These are phyloP conservation scores for Noctua pronuba DNA, from an alignment of 2,888 invertebrate species.

Conservation along the genomic window DNA sequence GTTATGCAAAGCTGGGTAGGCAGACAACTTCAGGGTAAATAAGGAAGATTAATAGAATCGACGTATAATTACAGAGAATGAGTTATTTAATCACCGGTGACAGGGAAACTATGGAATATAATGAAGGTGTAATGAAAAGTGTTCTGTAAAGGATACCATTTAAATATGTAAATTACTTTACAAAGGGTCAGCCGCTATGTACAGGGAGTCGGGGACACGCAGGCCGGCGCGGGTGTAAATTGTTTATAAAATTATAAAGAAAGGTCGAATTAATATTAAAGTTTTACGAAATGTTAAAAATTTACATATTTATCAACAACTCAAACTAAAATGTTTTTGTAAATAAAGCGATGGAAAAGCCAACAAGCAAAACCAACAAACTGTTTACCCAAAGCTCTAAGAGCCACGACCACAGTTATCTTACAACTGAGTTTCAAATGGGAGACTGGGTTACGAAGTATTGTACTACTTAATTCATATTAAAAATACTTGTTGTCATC, in stretches of 20 bases:
- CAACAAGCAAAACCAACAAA: too few relatives aligned
- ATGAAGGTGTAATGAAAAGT: neutral
- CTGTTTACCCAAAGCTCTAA: neutral
- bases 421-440: neutral
- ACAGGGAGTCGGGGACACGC: neutral
- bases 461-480: neutral
- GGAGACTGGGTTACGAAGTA: neutral
- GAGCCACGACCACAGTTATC: neutral
- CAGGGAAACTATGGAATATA: conserved; percentile 7
- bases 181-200: conserved; percentile 8
- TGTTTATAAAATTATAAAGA: neutral
- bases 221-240: neutral
- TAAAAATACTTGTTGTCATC: conserved; percentile 10
- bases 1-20: conserved; percentile 40
- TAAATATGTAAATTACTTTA: conserved; percentile 28
- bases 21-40: conserved; percentile 13
- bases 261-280: conserved; percentile 1
- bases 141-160: neutral
- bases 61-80: conserved; percentile 21
- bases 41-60: conserved; percentile 31
- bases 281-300: conserved; percentile 4
- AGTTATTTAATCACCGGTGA: conserved; percentile 22
- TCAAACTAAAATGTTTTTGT: too few relatives aligned
- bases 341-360: neutral
- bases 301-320: neutral